Base-by-base conservation (phyloP, 92 coral and sea anemone species). In the Paragorgia papillata region DNA sequence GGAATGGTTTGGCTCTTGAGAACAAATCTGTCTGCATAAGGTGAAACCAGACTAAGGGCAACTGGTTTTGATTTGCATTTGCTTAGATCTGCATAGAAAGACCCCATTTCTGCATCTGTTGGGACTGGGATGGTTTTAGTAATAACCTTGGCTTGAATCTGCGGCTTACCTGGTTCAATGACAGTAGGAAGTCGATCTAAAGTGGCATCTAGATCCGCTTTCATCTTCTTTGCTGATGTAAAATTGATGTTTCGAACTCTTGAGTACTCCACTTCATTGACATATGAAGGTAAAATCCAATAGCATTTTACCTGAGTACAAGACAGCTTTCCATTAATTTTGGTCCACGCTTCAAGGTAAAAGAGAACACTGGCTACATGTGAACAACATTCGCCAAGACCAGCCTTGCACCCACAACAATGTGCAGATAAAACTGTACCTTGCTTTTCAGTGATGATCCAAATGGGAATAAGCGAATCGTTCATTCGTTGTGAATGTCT, bases 11-110 rank as follows among this genome's bases (percentile, higher is more conserved):
- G 74, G 55, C 74, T 87, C 17, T 64, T 64, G 53, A 80, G 48
- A 28, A 87, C 80, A 57, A 65, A 87, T 35, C 75, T 84, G 27
- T 84, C 57, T 20, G 85, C 77, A 40, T 80, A 70, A 31, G 79
- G 84, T 19, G 77, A 62, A 21, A 88, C 68, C 69, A 86, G 33
- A 56, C 95, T 86, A 68, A 89, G 68, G 53, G 71, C 90, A 18
- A 86, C 85, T 29, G 89, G 89, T 66, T 89, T 89, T 43, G 61
- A 30, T 35, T 80, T 75, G 19, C 87, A 60, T 30, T 83, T 65
- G 59, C 69, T 86, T 9, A 89, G 82, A 1, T 84, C 46, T 13
- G 69, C 39, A 30, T 82, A 80, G 49, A 85, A 74, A 0, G 39
- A 25, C 9, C 74, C 65, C 88, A 85, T 46, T 63, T 88, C 85